Evolutionary conservation across 1,140 invertebrate genomes (phyloP), one percentile per base, ranked within the genome.

Genomic region (Penaeus japonicus): DNA sequence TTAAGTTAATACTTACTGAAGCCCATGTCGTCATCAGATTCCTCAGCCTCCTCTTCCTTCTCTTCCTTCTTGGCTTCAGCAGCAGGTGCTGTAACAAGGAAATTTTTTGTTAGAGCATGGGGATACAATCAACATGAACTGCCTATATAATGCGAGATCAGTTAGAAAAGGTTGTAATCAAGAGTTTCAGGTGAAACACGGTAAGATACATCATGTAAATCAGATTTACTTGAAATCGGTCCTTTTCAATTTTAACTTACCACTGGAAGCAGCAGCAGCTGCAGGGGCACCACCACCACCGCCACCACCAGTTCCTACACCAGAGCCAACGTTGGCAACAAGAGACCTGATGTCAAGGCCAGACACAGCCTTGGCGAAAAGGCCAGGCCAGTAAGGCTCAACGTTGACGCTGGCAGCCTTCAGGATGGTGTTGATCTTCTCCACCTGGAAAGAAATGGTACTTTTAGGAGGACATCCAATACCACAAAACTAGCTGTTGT

Each of bases 301-400:
- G 90, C 96, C 95, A 87, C 96, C 95, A 65, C 96, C 96, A 91
- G 95, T 94, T 90, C 97, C 98, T 90, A 97, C 98, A 87, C 97
- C 97, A 85, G 96, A 96, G 30, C 98, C 97, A 91, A 99, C 96
- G 92, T 98, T 99, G 82, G 96, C 97, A 92, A 99, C 98, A 91
- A 99, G 93, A 77, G 98, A 96, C 93, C 97, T 98, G 47, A 99
- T 95, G 92, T 99, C 98, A 84, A 99, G 93, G 87, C 97, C 97
- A 93, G 99, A 98, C 82, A 99, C 93, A 70, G 98, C 97, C 93
- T 99, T 99, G 89, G 98, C 97, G 93, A 99, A 99, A 47, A 99
- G 94, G 92, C 97, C 97, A 85, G 98, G 98, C 99, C 99, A 99
- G 94, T 99, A 99, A 30, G 99, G 98, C 92, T 99, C 99, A 35